Conservation (phyloP, 2,888 invertebrate genomes). For the Trissolcus japonicus region DNA sequence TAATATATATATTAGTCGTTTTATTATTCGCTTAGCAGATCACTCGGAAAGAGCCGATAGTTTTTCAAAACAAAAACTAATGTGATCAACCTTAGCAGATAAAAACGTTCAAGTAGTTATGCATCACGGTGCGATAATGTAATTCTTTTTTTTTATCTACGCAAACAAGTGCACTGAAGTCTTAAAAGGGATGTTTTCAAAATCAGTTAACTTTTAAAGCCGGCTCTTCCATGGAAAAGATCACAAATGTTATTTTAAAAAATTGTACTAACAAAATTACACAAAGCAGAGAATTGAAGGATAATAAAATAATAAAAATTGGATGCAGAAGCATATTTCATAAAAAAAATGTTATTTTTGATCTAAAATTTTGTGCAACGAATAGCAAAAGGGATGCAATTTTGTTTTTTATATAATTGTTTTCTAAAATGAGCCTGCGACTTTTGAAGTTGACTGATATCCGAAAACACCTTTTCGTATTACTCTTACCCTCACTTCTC, state of each 20-base stretch:
- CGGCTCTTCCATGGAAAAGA: not conserved
- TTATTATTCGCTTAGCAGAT: too few relatives aligned
- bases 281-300: slow-evolving; percentile 2
- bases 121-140: slow-evolving; percentile 5
- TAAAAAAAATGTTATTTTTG: too few relatives aligned
- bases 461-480: slow-evolving; percentile 46
- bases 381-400: slow-evolving; percentile 1
- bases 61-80: slow-evolving; percentile 12
- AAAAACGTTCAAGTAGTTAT: slow-evolving; percentile 21
- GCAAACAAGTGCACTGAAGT: slow-evolving; percentile 38
- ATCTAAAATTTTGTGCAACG: not conserved
- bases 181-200: slow-evolving; percentile 32
- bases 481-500: slow-evolving; percentile 53
- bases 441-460: slow-evolving; percentile 54
- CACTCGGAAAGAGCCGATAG: not conserved
- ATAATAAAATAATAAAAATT: slow-evolving; percentile 14
- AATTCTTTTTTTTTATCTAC: not conserved
- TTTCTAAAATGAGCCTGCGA: slow-evolving; percentile 26
- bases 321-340: not conserved
- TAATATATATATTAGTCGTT: too few relatives aligned
- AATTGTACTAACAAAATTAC: too few relatives aligned
- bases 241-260: too few relatives aligned
- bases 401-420: slow-evolving; percentile 17
- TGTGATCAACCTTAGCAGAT: slow-evolving; percentile 15
- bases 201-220: slow-evolving; percentile 42